These are phyloP conservation scores for Lepilemur septentrionalis DNA, from an alignment of 2,797 vertebrate genomes.

Conservation along the genomic window DNA sequence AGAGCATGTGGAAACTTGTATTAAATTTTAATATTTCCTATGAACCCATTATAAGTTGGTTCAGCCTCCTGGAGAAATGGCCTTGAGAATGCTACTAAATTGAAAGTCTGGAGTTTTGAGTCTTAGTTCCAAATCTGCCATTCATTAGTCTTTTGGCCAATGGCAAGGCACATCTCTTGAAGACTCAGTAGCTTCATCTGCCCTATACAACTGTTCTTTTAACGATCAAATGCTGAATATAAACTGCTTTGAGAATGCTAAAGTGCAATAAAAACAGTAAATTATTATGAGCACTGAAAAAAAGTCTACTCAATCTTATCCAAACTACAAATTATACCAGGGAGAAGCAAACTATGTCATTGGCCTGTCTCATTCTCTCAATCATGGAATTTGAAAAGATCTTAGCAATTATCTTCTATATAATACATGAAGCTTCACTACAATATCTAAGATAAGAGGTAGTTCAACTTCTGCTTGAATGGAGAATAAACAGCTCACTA, in stretches of 20 bases:
- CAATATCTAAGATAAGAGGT: neutral
- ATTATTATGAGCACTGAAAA: neutral
- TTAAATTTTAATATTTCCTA: neutral
- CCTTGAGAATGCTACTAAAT: neutral
- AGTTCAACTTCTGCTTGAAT: neutral
- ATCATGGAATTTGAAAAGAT: slow-evolving; percentile 26
- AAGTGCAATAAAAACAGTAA: neutral
- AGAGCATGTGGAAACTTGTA: neutral
- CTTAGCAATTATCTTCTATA: neutral
- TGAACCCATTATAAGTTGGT: neutral
- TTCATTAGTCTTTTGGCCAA: neutral
- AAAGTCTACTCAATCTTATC: neutral
- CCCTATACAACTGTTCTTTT: neutral
- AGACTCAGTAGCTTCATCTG: neutral
- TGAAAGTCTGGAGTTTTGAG: neutral
- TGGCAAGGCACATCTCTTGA: neutral
- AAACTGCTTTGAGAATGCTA: neutral
- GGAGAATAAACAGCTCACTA: neutral
- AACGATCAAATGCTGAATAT: slow-evolving; percentile 9
- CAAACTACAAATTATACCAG: neutral
- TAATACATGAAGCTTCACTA: neutral
- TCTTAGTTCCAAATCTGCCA: neutral
- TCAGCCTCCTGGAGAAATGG: neutral
- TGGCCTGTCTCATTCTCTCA: neutral
- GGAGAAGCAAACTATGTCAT: neutral